A percentile compares a stretch with the other conserved stretches of the same genome.
Evolutionary conservation across 1,140 invertebrate genomes (phyloP).

Genomic region (Apolygus lucorum): DNA sequence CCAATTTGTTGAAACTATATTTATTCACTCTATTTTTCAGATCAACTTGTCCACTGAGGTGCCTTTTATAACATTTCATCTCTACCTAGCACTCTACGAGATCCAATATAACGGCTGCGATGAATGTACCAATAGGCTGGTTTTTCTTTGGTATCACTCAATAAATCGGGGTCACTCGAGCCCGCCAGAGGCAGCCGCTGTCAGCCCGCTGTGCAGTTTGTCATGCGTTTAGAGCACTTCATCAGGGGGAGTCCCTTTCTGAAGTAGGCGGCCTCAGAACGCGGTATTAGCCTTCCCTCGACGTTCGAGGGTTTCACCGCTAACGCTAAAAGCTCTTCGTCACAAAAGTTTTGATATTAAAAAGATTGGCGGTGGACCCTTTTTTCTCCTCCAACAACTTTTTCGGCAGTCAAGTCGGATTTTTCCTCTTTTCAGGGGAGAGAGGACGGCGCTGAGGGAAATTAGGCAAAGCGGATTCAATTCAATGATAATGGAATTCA

Average conservation of each 20-base stretch:
- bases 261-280: background rate
- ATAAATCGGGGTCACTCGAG: no score
- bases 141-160: no score
- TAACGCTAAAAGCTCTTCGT: background rate
- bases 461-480: background rate
- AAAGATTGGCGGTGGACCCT: background rate
- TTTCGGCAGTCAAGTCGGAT: background rate
- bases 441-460: background rate
- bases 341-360: background rate
- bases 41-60: no score
- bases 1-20: no score
- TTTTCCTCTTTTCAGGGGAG: background rate
- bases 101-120: no score
- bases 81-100: no score
- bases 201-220: no score
- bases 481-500: background rate
- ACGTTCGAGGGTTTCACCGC: background rate
- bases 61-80: no score
- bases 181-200: no score
- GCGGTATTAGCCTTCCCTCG: no score
- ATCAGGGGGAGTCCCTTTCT: background rate
- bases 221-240: background rate
- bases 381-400: background rate
- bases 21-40: no score
- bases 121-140: no score